Conservation (phyloP, 2,888 invertebrate species). For the Macrostomum cliftonense region DNA sequence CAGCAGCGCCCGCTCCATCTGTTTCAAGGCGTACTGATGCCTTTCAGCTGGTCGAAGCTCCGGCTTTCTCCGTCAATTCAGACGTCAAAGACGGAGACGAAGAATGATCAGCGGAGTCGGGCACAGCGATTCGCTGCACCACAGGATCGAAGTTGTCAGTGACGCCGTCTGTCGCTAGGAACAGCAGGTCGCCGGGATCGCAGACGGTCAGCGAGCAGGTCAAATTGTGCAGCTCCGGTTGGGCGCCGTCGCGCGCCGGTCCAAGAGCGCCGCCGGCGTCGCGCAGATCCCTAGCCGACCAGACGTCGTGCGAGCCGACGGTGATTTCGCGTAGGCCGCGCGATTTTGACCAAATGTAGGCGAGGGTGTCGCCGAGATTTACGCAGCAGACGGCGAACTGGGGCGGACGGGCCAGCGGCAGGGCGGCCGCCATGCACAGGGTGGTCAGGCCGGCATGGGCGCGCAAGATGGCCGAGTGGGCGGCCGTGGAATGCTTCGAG, state of each 20-base stretch:
- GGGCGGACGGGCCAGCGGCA: conserved; percentile 18
- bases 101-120: conserved; percentile 7
- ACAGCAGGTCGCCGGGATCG: conserved; percentile 60
- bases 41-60: conserved; percentile 41
- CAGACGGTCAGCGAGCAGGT: conserved; percentile 63
- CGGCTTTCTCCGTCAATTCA: conserved; percentile 21
- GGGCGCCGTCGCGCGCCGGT: conserved; percentile 59
- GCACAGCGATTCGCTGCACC: conserved; percentile 59
- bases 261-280: conserved; percentile 71
- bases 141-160: conserved; percentile 79
- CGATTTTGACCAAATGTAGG: conserved; percentile 53
- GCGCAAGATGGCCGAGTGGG: conserved; percentile 1
- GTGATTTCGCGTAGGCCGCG: conserved; percentile 59
- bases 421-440: conserved; percentile 56
- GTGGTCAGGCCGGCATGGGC: conserved; percentile 49
- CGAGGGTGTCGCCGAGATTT: conserved; percentile 69
- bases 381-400: conserved; percentile 53
- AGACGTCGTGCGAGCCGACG: conserved; percentile 53
- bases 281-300: conserved; percentile 48
- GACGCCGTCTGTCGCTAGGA: conserved; percentile 69
- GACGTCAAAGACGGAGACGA: too few species aligned
- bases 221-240: conserved; percentile 63
- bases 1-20: conserved; percentile 34
- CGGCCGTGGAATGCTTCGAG: conserved; percentile 2
- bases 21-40: conserved; percentile 56